Conservation (phyloP, 2,888 invertebrate genomes). For the Deilephila porcellus region DNA sequence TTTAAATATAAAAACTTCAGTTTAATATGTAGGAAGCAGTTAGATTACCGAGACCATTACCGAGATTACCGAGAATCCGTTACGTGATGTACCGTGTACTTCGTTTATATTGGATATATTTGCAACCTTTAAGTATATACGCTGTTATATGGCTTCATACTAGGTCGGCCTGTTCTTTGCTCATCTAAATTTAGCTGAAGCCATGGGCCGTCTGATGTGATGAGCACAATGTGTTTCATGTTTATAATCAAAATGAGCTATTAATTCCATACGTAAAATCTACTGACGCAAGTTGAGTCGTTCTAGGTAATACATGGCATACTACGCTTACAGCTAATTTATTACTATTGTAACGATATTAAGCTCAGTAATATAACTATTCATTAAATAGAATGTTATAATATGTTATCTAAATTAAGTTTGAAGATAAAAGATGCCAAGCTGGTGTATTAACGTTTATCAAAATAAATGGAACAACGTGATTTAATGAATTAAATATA, state of each 20-base stretch:
- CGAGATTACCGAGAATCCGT: too few relatives aligned
- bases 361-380: neutral
- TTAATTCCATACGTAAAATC: constrained; percentile 43
- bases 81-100: constrained; percentile 23
- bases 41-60: constrained; percentile 21
- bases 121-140: constrained; percentile 51
- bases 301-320: neutral
- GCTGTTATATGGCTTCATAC: constrained; percentile 64
- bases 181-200: constrained; percentile 63
- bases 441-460: neutral
- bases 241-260: constrained; percentile 40
- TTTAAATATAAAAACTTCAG: neutral
- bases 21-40: constrained; percentile 1
- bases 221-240: constrained; percentile 48
- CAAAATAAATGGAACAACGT: too few relatives aligned
- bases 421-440: neutral
- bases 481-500: too few relatives aligned
- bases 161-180: constrained; percentile 55
- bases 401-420: neutral
- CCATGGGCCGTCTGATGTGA: constrained; percentile 43
- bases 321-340: neutral
- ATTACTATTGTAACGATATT: neutral
- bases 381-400: neutral
- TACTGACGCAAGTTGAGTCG: constrained; percentile 8
- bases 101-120: constrained; percentile 50